Conservation (phyloP, 2,888 invertebrate species). For the Esperia sulphurella region DNA sequence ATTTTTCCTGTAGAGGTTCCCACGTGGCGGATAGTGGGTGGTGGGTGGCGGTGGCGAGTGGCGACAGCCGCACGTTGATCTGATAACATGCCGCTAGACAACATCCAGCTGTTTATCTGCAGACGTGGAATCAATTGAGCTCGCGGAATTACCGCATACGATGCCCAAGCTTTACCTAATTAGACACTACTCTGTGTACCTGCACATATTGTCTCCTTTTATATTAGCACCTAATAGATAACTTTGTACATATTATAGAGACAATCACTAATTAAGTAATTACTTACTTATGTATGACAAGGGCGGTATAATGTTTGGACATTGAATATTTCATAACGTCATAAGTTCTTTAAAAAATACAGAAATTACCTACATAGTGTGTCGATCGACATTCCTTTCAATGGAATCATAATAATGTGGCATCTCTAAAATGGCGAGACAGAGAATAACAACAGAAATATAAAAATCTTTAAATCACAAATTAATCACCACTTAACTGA, state of each 20-base stretch:
- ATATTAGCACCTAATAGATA: too few relatives aligned
- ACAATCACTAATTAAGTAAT: too few relatives aligned
- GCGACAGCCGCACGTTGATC: slow-evolving; percentile 65
- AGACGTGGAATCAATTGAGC: slow-evolving; percentile 69
- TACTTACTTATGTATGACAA: neutral
- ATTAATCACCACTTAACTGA: slow-evolving; percentile 72
- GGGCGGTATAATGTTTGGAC: neutral
- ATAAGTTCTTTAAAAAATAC: too few relatives aligned
- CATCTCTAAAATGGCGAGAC: slow-evolving; percentile 52
- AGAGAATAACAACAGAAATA: slow-evolving; percentile 63
- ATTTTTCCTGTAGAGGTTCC: slow-evolving; percentile 28
- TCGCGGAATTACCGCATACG: slow-evolving; percentile 70
- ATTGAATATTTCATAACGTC: too few relatives aligned
- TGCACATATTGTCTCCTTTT: neutral
- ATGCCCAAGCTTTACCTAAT: slow-evolving; percentile 61
- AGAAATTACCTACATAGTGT: too few relatives aligned
- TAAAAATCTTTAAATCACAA: slow-evolving; percentile 70
- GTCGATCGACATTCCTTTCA: neutral
- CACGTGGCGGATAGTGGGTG: slow-evolving; percentile 56
- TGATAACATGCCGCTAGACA: slow-evolving; percentile 64
- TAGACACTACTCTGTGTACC: slow-evolving; percentile 50
- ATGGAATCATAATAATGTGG: neutral
- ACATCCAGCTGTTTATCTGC: slow-evolving; percentile 66
- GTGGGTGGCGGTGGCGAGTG: slow-evolving; percentile 53
- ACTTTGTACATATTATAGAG: too few relatives aligned